Evolutionary conservation across 2,888 invertebrate species (phyloP), one percentile per base, ranked within the genome.

Genomic region (Dichetophora obliterata): DNA sequence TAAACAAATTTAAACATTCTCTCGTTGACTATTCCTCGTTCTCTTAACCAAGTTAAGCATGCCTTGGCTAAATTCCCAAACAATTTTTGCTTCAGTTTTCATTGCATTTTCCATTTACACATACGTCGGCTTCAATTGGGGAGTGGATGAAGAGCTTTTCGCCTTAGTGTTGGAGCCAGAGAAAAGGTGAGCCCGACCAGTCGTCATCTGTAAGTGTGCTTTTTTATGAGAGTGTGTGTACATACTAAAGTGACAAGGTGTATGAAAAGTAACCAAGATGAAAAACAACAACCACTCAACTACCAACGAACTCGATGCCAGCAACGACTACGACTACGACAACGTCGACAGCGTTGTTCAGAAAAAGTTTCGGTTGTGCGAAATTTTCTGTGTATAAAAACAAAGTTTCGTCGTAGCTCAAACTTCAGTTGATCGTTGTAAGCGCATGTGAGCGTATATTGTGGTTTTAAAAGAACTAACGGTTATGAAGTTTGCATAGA

Each of bases 391-490:
- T 77, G 75, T 84, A 85, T 85, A 85, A 85, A 85, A 84, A 80
- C 83, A 79, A 82, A 82, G 82, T 79, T 80, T 77, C 74, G 77
- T 80, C 78, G 79, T 78, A 70, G 82, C 78, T 80, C 71, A 77
- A 81, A 83, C 82, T 83, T 85, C 83, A 85, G 85, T 85, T 85
- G 83, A 84, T 83, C 82, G 83, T 81, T 79, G 82, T 78, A 81
- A 82, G 84, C 80, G 80, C 81, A 80, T 78, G 80, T 81, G 83
- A 80, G 81, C 82, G 82, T 80, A 80, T 80, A 78, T 77, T 16
- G 71, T 6, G 73, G 37, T 61, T 74, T 65, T 50, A 43, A 50
- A 16, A 66, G 5, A 50, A 43, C 54, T 75, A 76, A 78, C 76
- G 77, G 81, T 80, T 77, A 72, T 77, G 75, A 71, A 70, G 68